A percentile compares a stretch with the other conserved stretches of the same genome.
Evolutionary conservation across 1,140 invertebrate species (phyloP).

Genomic region (Pararge aegeria): DNA sequence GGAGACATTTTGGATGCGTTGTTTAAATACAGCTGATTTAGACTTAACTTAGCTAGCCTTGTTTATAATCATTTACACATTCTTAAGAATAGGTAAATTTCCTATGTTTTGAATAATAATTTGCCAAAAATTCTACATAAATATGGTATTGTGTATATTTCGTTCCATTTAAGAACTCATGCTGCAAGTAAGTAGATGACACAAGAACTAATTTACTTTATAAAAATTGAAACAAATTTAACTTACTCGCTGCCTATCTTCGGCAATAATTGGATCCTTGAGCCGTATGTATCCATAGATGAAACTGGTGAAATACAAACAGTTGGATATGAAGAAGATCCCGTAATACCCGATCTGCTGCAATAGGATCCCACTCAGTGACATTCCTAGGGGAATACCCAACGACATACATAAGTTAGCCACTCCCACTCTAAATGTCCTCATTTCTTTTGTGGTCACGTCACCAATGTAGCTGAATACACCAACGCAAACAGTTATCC

Average conservation of each 20-base stretch:
- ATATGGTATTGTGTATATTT: too few species aligned
- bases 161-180: too few species aligned
- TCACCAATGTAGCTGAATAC: constrained; percentile 82
- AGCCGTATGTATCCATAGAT: constrained; percentile 71
- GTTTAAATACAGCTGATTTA: too few species aligned
- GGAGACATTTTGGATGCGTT: too few species aligned
- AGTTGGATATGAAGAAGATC: constrained; percentile 74
- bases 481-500: constrained; percentile 80
- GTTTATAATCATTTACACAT: too few species aligned
- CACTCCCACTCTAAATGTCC: constrained; percentile 80
- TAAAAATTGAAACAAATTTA: neutral
- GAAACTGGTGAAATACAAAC: constrained; percentile 70
- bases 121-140: too few species aligned
- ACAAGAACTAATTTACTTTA: too few species aligned
- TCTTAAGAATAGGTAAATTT: too few species aligned
- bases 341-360: constrained; percentile 76
- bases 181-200: too few species aligned
- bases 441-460: constrained; percentile 80
- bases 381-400: constrained; percentile 75
- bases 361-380: constrained; percentile 71
- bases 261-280: constrained; percentile 69
- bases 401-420: constrained; percentile 80
- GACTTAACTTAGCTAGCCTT: too few species aligned
- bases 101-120: too few species aligned
- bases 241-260: constrained; percentile 68